Evolutionary conservation across 1,140 invertebrate genomes (phyloP).

Genomic region (Diprion similis): DNA sequence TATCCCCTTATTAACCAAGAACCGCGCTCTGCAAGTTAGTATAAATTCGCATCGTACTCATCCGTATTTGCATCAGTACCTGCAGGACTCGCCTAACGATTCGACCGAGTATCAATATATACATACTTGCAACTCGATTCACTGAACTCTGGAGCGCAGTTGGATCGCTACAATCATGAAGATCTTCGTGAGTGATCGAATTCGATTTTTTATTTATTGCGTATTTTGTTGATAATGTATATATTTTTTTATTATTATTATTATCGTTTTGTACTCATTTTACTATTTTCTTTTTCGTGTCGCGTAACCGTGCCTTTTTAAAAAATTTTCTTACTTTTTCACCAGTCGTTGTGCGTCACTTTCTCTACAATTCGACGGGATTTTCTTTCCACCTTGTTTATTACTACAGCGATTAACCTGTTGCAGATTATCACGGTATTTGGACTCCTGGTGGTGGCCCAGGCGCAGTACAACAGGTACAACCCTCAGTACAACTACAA

Average conservation of each 20-base stretch:
- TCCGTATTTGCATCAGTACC: not conserved
- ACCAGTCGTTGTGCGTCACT: no score
- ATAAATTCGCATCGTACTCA: constrained; percentile 5
- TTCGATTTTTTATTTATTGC: not conserved
- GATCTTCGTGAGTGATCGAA: constrained; percentile 31
- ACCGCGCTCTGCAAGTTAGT: not conserved
- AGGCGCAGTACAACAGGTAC: constrained; percentile 33
- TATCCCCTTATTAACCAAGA: not conserved
- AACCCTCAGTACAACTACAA: constrained; percentile 34
- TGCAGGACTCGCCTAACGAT: not conserved
- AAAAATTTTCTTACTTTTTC: no score
- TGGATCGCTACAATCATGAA: constrained; percentile 27
- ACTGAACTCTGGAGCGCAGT: not conserved
- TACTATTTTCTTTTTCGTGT: no score
- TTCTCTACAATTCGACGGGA: no score
- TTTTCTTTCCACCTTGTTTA: no score
- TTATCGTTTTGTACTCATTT: no score
- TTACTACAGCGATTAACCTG: no score
- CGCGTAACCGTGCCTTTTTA: no score
- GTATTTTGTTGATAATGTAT: not conserved
- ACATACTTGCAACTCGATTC: not conserved
- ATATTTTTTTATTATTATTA: not conserved
- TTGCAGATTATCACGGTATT: constrained; percentile 26
- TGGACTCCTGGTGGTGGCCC: constrained; percentile 24
- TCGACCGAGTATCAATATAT: not conserved